Conservation (phyloP, 2,113 vertebrate species). For the Lynx canadensis region DNA sequence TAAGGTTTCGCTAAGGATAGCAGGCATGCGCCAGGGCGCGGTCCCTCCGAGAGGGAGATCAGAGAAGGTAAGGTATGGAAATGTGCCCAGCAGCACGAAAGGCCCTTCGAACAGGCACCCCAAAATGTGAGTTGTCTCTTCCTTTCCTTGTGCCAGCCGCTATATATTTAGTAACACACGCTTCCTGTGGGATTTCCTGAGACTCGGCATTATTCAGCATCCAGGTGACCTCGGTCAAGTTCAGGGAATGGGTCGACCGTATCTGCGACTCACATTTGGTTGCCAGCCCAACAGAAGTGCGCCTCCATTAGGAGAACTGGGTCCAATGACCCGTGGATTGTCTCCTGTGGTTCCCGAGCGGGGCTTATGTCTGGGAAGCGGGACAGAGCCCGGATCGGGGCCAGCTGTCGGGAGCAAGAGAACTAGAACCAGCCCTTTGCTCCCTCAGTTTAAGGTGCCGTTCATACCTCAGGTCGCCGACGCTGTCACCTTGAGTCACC, state of each 20-base stretch:
- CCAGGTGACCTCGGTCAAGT: conserved; percentile 7
- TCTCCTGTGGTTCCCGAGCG: not conserved
- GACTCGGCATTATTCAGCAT: not conserved
- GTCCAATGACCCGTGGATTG: conserved; percentile 1
- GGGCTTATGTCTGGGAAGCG: not conserved
- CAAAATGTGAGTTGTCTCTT: not conserved
- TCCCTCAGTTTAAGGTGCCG: not conserved
- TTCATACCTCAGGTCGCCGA: not conserved
- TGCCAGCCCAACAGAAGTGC: not conserved
- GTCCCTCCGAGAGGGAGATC: not conserved
- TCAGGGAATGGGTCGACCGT: not conserved
- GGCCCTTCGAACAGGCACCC: not conserved
- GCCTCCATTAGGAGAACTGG: not conserved
- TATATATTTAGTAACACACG: not conserved
- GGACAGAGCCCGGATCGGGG: not conserved
- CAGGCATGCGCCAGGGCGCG: not conserved
- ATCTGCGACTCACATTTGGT: conserved; percentile 13
- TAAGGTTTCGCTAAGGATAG: not conserved
- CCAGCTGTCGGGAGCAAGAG: not conserved
- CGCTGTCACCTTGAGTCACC: not conserved
- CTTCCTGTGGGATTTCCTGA: not conserved
- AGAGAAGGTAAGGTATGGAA: not conserved
- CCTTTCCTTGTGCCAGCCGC: not conserved
- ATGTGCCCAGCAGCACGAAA: not conserved
- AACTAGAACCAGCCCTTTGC: not conserved